Evolutionary conservation across 2,888 invertebrate genomes (phyloP).

Genomic region (Stegana nigrithorax): DNA sequence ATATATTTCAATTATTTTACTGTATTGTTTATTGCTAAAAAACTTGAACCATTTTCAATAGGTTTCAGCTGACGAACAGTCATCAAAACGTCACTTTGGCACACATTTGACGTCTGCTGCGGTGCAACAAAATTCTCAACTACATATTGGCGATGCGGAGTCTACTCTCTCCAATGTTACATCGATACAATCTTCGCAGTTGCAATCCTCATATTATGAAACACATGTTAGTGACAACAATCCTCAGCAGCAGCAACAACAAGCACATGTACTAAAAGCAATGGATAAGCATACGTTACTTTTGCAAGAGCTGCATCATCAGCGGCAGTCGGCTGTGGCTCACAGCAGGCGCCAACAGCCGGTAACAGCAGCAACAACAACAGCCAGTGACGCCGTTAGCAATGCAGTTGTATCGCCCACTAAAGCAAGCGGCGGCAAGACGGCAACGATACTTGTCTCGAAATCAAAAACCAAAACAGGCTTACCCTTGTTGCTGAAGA

Average conservation of each 20-base stretch:
- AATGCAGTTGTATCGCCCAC: conserved; percentile 20
- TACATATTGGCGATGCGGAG: conserved; percentile 53
- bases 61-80: conserved; percentile 63
- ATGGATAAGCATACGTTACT: conserved; percentile 58
- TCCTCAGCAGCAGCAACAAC: conserved; percentile 34
- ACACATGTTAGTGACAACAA: conserved; percentile 50
- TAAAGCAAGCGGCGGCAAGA: conserved; percentile 55
- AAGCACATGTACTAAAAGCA: conserved; percentile 52
- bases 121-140: background rate
- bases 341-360: conserved; percentile 1
- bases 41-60: conserved; percentile 29
- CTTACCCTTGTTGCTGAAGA: conserved; percentile 68
- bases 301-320: conserved; percentile 58
- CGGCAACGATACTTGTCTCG: conserved; percentile 69
- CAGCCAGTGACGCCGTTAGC: conserved; percentile 30
- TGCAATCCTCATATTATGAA: conserved; percentile 67
- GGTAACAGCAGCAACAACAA: conserved; percentile 17
- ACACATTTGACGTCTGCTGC: conserved; percentile 17
- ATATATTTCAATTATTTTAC: too few relatives aligned
- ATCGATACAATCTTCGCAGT: conserved; percentile 67
- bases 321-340: conserved; percentile 41
- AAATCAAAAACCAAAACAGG: conserved; percentile 70
- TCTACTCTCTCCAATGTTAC: conserved; percentile 68
- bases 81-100: conserved; percentile 54
- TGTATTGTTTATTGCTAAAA: too few relatives aligned